Base-by-base conservation (phyloP, 2,113 vertebrate genomes). In the Vimba vimba region DNA sequence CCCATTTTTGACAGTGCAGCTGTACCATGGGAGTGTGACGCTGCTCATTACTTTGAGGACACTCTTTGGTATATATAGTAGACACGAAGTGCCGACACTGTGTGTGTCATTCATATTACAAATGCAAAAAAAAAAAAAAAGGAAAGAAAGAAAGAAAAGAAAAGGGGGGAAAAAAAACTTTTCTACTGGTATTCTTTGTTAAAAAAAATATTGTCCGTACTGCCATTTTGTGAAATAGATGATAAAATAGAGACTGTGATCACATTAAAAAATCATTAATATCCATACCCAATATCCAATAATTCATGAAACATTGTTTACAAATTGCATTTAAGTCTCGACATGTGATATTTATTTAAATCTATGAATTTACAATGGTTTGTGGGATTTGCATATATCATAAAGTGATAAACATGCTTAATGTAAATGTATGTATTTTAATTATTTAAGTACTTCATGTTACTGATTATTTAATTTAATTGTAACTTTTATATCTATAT, bases 81-180 rank as follows among this genome's bases (percentile, higher is more conserved):
- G 82, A 88, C 86, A 87, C 85, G 47, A 92, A 91, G 57, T 90
- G 93, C 91, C 88, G 87, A 94, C 90, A 92, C 89, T 90, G 92
- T 92, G 91, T 15, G 45, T 91, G 87, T 52, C 85, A 91, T 94
- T 94, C 92, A 92, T 91, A 90, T 92, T 90, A 87, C 89, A 92
- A 92, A 89, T 30, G 59, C 2, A 76, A 2, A 76, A 8, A 55
- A 13, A 43, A 84, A 64, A 55, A 66, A 4, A 13, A n/a, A n/a
- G n/a, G n/a, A n/a, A n/a, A n/a, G n/a, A n/a, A n/a, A n/a, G n/a
- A n/a, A 12, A 13, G 13, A 2, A 8, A 7, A 1, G 8, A 43
- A 43, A 8, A 33, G 36, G 36, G 36, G 39, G 39, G n/a, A n/a
- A 15, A 15, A 50, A 75, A 75, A 25, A 39, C 33, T 4, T 33